Evolutionary conservation across 2,888 invertebrate species (phyloP).

Genomic region (Cantharis rufa): DNA sequence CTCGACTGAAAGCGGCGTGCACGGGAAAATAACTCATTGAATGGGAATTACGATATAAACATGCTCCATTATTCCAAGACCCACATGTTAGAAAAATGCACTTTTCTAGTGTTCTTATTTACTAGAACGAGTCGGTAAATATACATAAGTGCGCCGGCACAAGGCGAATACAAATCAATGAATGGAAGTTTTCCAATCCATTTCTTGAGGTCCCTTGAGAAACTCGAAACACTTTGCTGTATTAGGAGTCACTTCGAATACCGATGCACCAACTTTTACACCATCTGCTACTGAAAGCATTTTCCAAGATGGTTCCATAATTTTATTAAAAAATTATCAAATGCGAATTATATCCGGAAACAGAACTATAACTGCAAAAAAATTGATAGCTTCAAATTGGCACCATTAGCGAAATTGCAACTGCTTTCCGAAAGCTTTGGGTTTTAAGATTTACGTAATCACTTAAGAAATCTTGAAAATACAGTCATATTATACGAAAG

Average conservation of each 20-base stretch:
- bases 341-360: neutral
- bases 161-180: conserved; percentile 56
- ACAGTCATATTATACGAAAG: neutral
- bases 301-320: neutral
- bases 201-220: conserved; percentile 46
- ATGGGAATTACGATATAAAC: conserved; percentile 12
- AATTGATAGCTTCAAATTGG: neutral
- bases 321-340: neutral
- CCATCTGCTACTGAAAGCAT: conserved; percentile 15
- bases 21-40: conserved; percentile 22
- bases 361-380: neutral
- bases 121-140: conserved; percentile 44
- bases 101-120: conserved; percentile 22
- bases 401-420: neutral
- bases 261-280: conserved; percentile 27
- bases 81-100: conserved; percentile 18
- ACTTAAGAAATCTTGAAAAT: neutral
- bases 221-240: conserved; percentile 36
- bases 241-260: conserved; percentile 33
- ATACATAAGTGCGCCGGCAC: conserved; percentile 46
- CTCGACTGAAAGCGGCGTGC: conserved; percentile 14
- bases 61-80: neutral
- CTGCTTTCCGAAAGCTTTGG: neutral
- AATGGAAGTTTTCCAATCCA: conserved; percentile 57
- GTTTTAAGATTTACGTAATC: neutral